Percentiles rank a stretch among this genome's conserved stretches.
These are phyloP conservation scores for Allophyes oxyacanthae DNA, from an alignment of 2,888 invertebrate genomes.

Conservation along the genomic window DNA sequence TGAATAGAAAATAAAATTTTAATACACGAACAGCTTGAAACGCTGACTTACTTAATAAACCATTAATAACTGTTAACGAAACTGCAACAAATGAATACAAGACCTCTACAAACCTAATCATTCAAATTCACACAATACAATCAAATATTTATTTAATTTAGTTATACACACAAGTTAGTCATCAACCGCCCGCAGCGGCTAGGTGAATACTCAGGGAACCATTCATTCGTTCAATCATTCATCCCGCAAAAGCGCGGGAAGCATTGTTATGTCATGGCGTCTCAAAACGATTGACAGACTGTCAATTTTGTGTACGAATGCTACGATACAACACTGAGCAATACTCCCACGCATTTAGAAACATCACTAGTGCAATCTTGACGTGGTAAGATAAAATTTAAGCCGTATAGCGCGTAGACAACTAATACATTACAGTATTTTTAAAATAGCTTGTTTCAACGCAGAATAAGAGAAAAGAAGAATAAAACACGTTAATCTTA, in stretches of 20 bases:
- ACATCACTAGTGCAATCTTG: slow-evolving; percentile 34
- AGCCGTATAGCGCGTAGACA: slow-evolving; percentile 37
- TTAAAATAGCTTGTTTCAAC: slow-evolving; percentile 41
- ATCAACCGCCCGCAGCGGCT: slow-evolving; percentile 65
- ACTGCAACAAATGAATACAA: slow-evolving; percentile 49
- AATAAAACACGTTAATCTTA: slow-evolving; percentile 47
- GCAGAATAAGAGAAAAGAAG: slow-evolving; percentile 35
- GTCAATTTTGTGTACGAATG: slow-evolving; percentile 41
- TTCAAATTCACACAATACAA: slow-evolving; percentile 52
- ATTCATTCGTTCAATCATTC: slow-evolving; percentile 67
- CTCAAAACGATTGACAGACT: slow-evolving; percentile 50
- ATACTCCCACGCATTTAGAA: slow-evolving; percentile 50
- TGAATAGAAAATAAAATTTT: slow-evolving; percentile 32
- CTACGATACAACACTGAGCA: slow-evolving; percentile 43
- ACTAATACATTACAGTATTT: slow-evolving; percentile 51
- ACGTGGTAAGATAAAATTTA: slow-evolving; percentile 45
- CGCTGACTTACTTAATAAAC: slow-evolving; percentile 13
- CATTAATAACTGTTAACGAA: slow-evolving; percentile 47
- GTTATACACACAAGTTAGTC: slow-evolving; percentile 60
- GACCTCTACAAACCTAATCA: slow-evolving; percentile 36
- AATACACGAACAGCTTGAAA: slow-evolving; percentile 33
- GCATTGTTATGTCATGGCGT: slow-evolving; percentile 55
- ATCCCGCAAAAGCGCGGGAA: slow-evolving; percentile 64
- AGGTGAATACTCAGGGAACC: slow-evolving; percentile 52
- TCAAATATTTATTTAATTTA: slow-evolving; percentile 63